A percentile compares a stretch with the other conserved stretches of the same genome.
These are phyloP conservation scores for Hirudo medicinalis DNA, from an alignment of 1,140 invertebrate genomes.

Conservation along the genomic window DNA sequence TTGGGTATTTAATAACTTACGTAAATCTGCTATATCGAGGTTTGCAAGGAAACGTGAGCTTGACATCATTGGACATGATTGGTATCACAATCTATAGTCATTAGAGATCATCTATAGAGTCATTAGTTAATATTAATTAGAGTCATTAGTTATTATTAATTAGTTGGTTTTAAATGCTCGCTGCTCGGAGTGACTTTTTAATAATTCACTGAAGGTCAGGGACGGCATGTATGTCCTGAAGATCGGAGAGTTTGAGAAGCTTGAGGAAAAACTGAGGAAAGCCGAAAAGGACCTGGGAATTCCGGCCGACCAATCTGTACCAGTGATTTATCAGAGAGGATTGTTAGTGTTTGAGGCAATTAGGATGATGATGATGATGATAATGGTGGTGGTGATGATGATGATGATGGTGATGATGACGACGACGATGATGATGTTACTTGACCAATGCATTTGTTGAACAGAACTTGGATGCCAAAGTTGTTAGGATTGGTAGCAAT, in stretches of 20 bases:
- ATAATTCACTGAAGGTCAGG: conserved; percentile 19
- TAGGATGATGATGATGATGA: neutral
- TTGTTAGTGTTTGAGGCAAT: conserved; percentile 21
- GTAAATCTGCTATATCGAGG: too few species aligned
- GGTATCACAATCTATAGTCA: too few species aligned
- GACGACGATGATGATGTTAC: neutral
- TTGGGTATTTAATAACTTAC: too few species aligned
- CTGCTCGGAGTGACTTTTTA: neutral
- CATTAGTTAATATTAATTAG: neutral
- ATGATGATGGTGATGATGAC: neutral
- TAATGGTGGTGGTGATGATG: neutral
- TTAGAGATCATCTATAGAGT: neutral
- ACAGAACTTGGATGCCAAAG: neutral
- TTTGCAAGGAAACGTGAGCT: neutral
- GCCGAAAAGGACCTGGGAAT: conserved; percentile 63
- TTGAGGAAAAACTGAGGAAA: conserved; percentile 73
- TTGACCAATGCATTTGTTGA: conserved; percentile 12
- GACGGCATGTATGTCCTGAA: conserved; percentile 48
- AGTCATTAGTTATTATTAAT: neutral
- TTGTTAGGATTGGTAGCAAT: neutral
- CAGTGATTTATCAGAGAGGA: conserved; percentile 54
- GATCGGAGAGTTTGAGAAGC: conserved; percentile 61
- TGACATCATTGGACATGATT: neutral
- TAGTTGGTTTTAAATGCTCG: neutral
- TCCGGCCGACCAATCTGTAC: conserved; percentile 52